Evolutionary conservation across 2,113 vertebrate species (phyloP).

Genomic region (Dryoscopus gambensis): DNA sequence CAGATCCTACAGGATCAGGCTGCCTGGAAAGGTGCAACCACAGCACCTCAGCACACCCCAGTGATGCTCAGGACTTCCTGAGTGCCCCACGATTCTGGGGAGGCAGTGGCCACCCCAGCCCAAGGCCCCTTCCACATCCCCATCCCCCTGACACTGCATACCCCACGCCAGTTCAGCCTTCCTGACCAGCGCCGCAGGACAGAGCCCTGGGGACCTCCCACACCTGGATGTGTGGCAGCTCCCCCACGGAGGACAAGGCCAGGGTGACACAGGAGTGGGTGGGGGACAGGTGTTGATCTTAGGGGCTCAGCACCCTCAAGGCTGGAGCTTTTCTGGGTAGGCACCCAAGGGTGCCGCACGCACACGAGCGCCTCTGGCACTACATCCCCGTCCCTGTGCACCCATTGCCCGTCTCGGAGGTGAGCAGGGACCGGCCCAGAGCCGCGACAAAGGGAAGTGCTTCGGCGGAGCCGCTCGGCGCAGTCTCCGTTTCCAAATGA

Average conservation of each 20-base stretch:
- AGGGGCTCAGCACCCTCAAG: accelerated
- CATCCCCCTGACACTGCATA: accelerated
- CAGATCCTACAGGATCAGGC: not conserved
- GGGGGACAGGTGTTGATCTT: not conserved
- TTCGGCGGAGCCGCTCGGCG: not conserved
- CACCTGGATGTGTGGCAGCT: accelerated
- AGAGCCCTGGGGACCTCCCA: not conserved
- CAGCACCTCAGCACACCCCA: not conserved
- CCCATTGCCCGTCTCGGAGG: not conserved
- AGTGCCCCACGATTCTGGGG: not conserved
- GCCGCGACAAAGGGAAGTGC: not conserved
- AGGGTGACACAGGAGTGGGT: not conserved
- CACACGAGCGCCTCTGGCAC: accelerated
- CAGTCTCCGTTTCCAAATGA: constrained; percentile 42
- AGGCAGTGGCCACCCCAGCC: not conserved
- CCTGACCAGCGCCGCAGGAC: accelerated
- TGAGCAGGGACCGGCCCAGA: not conserved
- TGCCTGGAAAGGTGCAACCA: not conserved
- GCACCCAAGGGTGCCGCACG: accelerated
- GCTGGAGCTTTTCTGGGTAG: accelerated
- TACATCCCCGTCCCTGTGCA: not conserved
- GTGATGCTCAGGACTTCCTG: accelerated
- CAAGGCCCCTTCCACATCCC: accelerated
- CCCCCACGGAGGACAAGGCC: accelerated
- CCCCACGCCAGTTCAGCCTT: not conserved